phyloP scores from a whole-genome alignment of 2,113 vertebrate species.

The Ctenodactylus gundi region DNA sequence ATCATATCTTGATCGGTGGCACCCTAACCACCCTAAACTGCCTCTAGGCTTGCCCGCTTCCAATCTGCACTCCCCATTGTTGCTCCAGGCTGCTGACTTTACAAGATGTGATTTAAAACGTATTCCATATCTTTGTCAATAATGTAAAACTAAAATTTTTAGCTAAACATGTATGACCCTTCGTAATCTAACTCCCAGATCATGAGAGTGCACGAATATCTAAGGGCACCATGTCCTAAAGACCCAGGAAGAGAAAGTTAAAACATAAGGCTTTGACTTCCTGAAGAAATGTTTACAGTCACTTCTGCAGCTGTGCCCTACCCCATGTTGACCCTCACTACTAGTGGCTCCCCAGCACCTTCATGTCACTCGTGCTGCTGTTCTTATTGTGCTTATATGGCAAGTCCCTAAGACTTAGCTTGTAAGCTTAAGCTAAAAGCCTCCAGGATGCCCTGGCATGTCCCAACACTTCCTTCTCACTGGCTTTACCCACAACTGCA shows the following conservation, averaged over 20 bases:
- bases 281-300: too few relatives aligned
- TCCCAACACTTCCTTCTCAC: background rate
- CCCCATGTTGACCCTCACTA: background rate
- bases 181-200: background rate
- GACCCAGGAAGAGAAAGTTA: too few relatives aligned
- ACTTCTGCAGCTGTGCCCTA: background rate
- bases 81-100: background rate
- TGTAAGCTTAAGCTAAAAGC: background rate
- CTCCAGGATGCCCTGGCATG: background rate
- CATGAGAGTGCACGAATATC: too few relatives aligned
- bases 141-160: background rate
- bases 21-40: background rate
- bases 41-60: background rate
- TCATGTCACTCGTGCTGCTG: background rate
- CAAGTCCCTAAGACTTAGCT: background rate
- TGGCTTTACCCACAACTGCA: background rate
- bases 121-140: background rate
- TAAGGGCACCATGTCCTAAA: too few relatives aligned
- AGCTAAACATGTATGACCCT: background rate
- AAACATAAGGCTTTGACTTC: too few relatives aligned
- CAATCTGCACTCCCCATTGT: rapidly evolving
- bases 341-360: background rate
- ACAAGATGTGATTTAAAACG: background rate
- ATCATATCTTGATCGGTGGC: background rate
- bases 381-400: background rate